Conservation (phyloP, 2,113 vertebrate genomes). For the Gambusia holbrooki region DNA sequence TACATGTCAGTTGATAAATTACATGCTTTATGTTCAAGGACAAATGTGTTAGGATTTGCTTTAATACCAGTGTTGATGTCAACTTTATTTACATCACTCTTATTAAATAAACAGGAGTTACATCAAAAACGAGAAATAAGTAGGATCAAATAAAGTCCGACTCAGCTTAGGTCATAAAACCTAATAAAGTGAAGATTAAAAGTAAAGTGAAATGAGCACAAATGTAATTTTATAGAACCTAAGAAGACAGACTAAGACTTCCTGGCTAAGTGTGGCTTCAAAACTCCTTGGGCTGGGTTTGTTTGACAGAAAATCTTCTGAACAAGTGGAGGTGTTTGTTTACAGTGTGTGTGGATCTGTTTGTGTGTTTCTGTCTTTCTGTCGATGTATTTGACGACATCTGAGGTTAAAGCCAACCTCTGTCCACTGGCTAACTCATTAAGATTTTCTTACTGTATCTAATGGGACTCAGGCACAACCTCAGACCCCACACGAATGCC, state of each 20-base stretch:
- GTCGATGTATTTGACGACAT: conserved; percentile 15
- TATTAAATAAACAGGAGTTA: background rate
- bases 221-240: too few relatives aligned
- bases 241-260: conserved; percentile 16
- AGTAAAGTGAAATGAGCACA: too few relatives aligned
- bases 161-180: background rate
- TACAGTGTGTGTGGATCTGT: conserved; percentile 35
- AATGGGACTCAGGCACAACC: conserved; percentile 29
- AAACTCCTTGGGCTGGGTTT: conserved; percentile 8
- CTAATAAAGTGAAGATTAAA: background rate
- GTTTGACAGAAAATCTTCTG: conserved; percentile 54
- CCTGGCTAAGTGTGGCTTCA: conserved; percentile 33
- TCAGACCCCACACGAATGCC: conserved; percentile 31
- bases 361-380: conserved; percentile 39
- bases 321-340: conserved; percentile 54
- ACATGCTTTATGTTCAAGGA: too few relatives aligned
- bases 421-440: conserved; percentile 25
- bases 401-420: conserved; percentile 28
- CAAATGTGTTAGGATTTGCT: too few relatives aligned
- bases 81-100: background rate
- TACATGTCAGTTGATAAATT: too few relatives aligned
- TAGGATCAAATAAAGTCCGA: too few relatives aligned
- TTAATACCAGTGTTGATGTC: background rate
- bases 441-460: conserved; percentile 24
- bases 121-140: background rate